Evolutionary conservation across 2,888 invertebrate genomes (phyloP).

Genomic region (Trachelus stipa): DNA sequence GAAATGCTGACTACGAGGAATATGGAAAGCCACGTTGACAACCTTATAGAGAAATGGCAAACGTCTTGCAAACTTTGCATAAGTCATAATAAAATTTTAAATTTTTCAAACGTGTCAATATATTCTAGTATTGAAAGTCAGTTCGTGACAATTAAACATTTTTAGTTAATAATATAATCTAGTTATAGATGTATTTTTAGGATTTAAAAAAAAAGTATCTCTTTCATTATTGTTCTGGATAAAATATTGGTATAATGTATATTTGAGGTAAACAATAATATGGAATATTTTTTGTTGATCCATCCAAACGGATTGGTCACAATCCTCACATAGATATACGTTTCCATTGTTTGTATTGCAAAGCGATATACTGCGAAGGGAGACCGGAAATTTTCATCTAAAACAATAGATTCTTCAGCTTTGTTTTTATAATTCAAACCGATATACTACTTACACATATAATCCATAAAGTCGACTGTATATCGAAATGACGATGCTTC

Average conservation of each 20-base stretch:
- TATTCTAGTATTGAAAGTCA: background rate
- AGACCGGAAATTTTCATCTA: background rate
- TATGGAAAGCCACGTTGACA: background rate
- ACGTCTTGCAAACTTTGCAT: background rate
- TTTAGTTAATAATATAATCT: background rate
- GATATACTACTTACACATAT: conserved; percentile 19
- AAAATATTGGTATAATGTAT: background rate
- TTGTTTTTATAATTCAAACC: conserved; percentile 28
- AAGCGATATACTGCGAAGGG: background rate
- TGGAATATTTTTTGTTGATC: background rate
- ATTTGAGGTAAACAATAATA: background rate
- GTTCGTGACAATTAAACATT: background rate
- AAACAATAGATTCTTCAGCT: background rate
- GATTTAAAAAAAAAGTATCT: too few relatives aligned
- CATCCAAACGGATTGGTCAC: background rate
- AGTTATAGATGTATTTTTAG: too few relatives aligned
- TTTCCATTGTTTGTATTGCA: background rate
- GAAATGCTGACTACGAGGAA: background rate
- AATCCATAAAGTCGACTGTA: conserved; percentile 8
- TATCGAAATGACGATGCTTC: conserved; percentile 11
- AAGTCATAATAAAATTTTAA: background rate
- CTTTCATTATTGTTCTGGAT: too few relatives aligned
- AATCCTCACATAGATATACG: background rate
- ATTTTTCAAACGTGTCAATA: too few relatives aligned
- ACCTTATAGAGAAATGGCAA: background rate